Base-by-base conservation (phyloP, 2,888 invertebrate genomes). In the Archips crataeganus region DNA sequence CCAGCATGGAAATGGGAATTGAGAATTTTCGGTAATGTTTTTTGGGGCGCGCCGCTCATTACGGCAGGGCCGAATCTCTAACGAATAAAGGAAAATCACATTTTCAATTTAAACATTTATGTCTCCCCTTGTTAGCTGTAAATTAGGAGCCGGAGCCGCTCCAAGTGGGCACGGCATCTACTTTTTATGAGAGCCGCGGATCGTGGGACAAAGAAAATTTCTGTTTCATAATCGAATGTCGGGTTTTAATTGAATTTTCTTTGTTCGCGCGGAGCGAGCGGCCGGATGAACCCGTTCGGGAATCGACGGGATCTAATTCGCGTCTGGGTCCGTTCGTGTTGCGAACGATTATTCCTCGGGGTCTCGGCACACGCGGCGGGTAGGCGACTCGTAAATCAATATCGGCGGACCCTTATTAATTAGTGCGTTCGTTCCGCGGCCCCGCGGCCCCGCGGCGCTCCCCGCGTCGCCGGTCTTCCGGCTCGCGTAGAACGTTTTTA, bases 391-490 rank as follows among this genome's bases (percentile, higher is more conserved):
- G 91, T 93, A 91, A 94, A 94, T 94, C 93, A 93, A 94, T 94
- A 94, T 93, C 91, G 91, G 85, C 91, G 90, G 92, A 91, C 93
- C 93, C 92, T 92, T 92, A 93, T 93, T 94, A 94, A 94, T 94
- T 94, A 93, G 93, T 92, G 92, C 92, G 93, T 93, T 92, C 90
- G 87, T 86, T 86, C 86, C 88, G 86, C 84, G 85, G 86, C 87
- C 84, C 84, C 85, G 84, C 84, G 81, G 80, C 78, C 77, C 61
- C 75, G 73, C 76, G 76, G 63, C 73, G 23, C 62, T n/a, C 74
- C 42, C 66, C 71, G 60, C 60, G 61, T 74, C 80, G 77, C 79
- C 77, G 74, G 74, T 70, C 78, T 84, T 79, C 79, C 79, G 80
- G 79, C 78, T 79, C 81, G 82, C 87, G 86, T 85, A 85, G 87